These are phyloP conservation scores for Metalampra italica DNA, from an alignment of 2,888 invertebrate species.

Conservation along the genomic window DNA sequence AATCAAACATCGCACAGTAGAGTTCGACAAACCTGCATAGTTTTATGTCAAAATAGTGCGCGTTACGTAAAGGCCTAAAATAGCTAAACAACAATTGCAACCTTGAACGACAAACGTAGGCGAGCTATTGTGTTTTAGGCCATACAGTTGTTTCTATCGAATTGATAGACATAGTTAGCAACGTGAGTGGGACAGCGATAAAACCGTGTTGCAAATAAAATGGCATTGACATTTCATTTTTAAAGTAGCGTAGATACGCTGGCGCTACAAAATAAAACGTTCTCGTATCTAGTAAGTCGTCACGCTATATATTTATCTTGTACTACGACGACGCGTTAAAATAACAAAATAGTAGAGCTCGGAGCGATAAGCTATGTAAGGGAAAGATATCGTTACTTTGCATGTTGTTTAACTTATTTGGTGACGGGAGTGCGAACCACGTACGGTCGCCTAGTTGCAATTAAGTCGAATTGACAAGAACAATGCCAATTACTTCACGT, in stretches of 20 bases:
- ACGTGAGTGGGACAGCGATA: conserved; percentile 37
- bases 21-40: conserved; percentile 47
- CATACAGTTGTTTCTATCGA: conserved; percentile 12
- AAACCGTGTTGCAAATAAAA: conserved; percentile 19
- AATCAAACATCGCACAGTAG: conserved; percentile 7
- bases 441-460: neutral
- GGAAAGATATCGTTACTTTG: conserved; percentile 20
- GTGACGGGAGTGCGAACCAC: conserved; percentile 12
- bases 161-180: conserved; percentile 22
- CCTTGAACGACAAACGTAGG: conserved; percentile 52
- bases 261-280: conserved; percentile 19
- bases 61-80: conserved; percentile 45
- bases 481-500: neutral
- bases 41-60: conserved; percentile 43
- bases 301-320: conserved; percentile 2
- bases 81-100: conserved; percentile 47
- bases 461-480: neutral
- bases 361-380: conserved; percentile 24
- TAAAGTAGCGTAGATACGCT: conserved; percentile 1
- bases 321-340: conserved; percentile 15
- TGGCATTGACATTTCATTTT: conserved; percentile 23
- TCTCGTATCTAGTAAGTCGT: conserved; percentile 6
- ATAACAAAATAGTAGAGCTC: conserved; percentile 20
- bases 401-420: conserved; percentile 27
- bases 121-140: conserved; percentile 35